Conservation (phyloP, 2,113 vertebrate species). For the Actinemys pallida region DNA sequence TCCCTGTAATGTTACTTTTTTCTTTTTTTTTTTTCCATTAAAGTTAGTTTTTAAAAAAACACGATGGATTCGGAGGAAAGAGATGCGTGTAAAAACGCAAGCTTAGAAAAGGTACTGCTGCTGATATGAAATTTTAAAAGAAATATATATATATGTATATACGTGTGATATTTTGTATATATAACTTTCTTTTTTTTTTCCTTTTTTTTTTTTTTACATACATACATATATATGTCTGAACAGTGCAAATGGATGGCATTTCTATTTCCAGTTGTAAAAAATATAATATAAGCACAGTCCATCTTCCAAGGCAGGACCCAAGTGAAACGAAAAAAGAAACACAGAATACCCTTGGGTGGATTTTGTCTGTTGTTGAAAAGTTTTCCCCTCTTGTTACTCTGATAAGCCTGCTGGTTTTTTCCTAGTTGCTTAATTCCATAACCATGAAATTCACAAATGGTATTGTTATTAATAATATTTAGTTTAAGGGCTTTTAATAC, state of each 20-base stretch:
- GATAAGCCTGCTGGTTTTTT: slow-evolving; percentile 24
- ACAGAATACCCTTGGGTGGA: not conserved
- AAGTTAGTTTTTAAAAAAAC: slow-evolving; percentile 64
- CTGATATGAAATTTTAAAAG: slow-evolving; percentile 76
- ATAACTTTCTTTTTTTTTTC: slow-evolving; percentile 54
- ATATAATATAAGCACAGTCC: slow-evolving; percentile 59
- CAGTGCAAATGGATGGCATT: slow-evolving; percentile 77
- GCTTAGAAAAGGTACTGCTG: slow-evolving; percentile 70
- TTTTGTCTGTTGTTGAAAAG: not conserved
- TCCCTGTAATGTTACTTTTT: slow-evolving; percentile 46
- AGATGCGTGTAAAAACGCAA: slow-evolving; percentile 65
- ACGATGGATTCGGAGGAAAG: slow-evolving; percentile 61
- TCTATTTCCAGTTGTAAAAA: slow-evolving; percentile 75
- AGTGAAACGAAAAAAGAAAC: not conserved
- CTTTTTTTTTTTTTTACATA: slow-evolving; percentile 55
- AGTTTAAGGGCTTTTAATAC: slow-evolving; percentile 75
- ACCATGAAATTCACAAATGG: slow-evolving; percentile 57
- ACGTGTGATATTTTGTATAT: slow-evolving; percentile 60
- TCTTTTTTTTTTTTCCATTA: slow-evolving; percentile 50
- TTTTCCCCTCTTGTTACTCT: not conserved
- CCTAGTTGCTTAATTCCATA: slow-evolving; percentile 51
- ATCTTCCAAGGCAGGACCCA: not conserved
- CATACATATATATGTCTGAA: slow-evolving; percentile 78
- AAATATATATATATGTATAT: slow-evolving; percentile 76
- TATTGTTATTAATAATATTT: slow-evolving; percentile 73